These are phyloP conservation scores for Phenacoccus solenopsis DNA, from an alignment of 1,140 invertebrate species.

Conservation along the genomic window DNA sequence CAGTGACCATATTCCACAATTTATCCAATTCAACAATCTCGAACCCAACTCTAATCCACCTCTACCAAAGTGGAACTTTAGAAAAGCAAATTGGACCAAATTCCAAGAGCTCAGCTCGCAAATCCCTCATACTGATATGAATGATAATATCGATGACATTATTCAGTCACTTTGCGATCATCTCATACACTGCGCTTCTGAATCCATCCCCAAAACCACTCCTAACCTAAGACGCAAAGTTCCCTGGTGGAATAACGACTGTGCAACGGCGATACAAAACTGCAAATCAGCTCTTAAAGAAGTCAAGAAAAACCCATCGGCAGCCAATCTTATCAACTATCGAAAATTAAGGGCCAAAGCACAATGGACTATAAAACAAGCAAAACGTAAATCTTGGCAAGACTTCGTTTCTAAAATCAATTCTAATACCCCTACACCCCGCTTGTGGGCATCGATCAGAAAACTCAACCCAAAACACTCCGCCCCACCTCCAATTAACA, in stretches of 20 bases:
- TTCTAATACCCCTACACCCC: too few relatives aligned
- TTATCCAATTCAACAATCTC: too few relatives aligned
- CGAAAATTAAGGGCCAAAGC: background rate
- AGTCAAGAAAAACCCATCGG: background rate
- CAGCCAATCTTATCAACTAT: background rate
- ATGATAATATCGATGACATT: constrained; percentile 9
- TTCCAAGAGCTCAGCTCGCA: background rate
- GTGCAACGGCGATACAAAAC: background rate
- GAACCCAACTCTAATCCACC: too few relatives aligned
- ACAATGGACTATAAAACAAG: background rate
- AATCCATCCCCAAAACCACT: background rate
- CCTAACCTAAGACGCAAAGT: background rate
- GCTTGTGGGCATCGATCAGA: too few relatives aligned
- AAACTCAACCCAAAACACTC: too few relatives aligned
- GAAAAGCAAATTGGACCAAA: constrained; percentile 3
- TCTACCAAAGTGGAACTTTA: background rate
- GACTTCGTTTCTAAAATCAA: background rate
- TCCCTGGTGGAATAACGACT: constrained; percentile 8
- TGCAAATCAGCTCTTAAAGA: background rate
- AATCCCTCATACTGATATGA: background rate
- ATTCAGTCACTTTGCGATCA: background rate
- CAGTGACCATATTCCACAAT: constrained; percentile 12
- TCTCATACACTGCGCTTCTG: background rate
- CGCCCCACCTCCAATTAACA: too few relatives aligned
- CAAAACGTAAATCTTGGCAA: constrained; percentile 10